phyloP scores from a whole-genome alignment of 2,888 invertebrate species.

The Branchipolynoe longqiensis region DNA sequence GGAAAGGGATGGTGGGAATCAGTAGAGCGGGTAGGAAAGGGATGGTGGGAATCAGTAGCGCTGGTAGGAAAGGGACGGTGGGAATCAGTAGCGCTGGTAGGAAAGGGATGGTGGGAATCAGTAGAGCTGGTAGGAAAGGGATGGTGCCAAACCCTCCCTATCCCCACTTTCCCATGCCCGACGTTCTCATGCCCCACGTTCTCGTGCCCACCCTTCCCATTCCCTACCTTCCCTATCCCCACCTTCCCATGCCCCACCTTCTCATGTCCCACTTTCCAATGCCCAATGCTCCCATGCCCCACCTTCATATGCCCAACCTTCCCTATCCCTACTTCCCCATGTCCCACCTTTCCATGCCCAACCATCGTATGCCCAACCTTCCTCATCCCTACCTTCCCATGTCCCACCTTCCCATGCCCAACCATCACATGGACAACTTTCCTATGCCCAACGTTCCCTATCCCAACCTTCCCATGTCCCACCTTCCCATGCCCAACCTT shows the following conservation, averaged over 20 bases:
- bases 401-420: slow-evolving; percentile 5
- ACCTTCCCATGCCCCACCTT: background rate
- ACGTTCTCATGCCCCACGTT: background rate
- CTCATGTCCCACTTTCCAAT: background rate
- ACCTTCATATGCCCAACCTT: background rate
- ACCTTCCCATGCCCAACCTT: background rate
- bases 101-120: too few relatives aligned
- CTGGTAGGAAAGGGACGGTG: too few relatives aligned
- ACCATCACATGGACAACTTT: background rate
- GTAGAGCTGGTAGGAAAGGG: too few relatives aligned
- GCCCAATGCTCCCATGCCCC: background rate
- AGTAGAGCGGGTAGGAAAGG: too few relatives aligned
- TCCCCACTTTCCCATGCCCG: background rate
- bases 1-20: too few relatives aligned
- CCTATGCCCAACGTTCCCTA: background rate
- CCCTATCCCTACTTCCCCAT: background rate
- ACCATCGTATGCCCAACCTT: slow-evolving; percentile 2
- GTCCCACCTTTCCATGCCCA: background rate
- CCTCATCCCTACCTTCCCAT: slow-evolving; percentile 1
- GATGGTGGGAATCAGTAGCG: too few relatives aligned
- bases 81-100: too few relatives aligned
- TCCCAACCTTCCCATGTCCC: background rate
- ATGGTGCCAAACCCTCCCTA: background rate
- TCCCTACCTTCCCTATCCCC: background rate
- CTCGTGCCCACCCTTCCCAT: background rate